phyloP scores from a whole-genome alignment of 2,113 vertebrate species.

The Apeltes quadracus region DNA sequence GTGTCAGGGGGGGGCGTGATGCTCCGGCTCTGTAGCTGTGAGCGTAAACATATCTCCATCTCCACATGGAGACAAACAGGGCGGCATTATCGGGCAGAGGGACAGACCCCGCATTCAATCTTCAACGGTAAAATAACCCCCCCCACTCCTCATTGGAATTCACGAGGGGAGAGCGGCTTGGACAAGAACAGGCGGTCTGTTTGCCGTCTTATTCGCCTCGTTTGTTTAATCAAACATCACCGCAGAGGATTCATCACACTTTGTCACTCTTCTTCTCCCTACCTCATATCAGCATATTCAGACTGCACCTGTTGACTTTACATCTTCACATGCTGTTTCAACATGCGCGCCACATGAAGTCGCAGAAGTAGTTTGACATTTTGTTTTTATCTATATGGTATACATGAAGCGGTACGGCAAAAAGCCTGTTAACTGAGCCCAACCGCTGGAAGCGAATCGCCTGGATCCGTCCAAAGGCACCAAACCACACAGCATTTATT shows the following conservation, averaged over 20 bases:
- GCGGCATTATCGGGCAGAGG: conserved; percentile 58
- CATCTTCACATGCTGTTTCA: neutral
- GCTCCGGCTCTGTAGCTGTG: conserved; percentile 47
- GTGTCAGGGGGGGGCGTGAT: conserved; percentile 27
- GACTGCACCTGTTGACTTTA: conserved; percentile 24
- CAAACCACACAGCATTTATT: neutral
- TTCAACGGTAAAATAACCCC: conserved; percentile 66
- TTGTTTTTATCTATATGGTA: neutral
- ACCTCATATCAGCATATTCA: neutral
- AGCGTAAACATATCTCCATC: conserved; percentile 68
- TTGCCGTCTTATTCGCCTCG: conserved; percentile 54
- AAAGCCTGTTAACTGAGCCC: neutral
- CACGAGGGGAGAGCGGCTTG: conserved; percentile 55
- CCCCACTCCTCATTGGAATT: conserved; percentile 66
- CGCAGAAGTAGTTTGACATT: neutral
- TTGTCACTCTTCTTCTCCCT: conserved; percentile 20
- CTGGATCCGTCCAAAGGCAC: neutral
- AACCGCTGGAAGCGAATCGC: neutral
- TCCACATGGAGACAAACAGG: conserved; percentile 62
- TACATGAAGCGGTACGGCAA: neutral
- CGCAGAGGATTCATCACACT: conserved; percentile 43
- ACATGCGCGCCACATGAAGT: neutral
- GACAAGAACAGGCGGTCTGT: conserved; percentile 50
- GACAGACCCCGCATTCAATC: conserved; percentile 62
- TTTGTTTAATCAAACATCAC: conserved; percentile 68